Evolutionary conservation across 2,888 invertebrate species (phyloP).

Genomic region (Notodonta ziczac): DNA sequence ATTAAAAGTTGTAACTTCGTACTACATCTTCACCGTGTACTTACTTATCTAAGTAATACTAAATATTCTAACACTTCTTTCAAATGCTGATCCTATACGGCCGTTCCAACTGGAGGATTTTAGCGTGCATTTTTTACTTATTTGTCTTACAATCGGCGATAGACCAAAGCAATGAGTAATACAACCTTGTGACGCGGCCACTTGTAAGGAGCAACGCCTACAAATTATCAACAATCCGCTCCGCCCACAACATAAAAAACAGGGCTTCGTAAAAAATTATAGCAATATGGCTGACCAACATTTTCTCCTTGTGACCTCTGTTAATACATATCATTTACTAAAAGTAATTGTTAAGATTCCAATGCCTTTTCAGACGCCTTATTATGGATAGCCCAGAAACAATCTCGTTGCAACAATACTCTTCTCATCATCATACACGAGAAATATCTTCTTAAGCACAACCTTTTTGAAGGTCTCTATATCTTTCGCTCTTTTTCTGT

Average conservation of each 20-base stretch:
- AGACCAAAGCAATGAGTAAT: slow-evolving; percentile 64
- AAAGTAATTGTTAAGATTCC: no score
- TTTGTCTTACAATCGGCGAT: slow-evolving; percentile 30
- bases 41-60: neutral
- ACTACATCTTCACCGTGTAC: no score
- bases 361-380: no score
- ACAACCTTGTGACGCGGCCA: slow-evolving; percentile 63
- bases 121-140: slow-evolving; percentile 26
- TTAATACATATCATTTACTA: neutral
- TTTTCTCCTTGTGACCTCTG: slow-evolving; percentile 19
- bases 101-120: slow-evolving; percentile 12
- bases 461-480: neutral
- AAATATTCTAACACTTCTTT: neutral
- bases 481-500: neutral
- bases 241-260: slow-evolving; percentile 74
- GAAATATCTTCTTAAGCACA: no score
- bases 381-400: no score
- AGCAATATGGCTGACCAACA: slow-evolving; percentile 50
- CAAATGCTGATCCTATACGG: neutral
- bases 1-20: no score
- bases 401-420: no score
- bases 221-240: slow-evolving; percentile 68
- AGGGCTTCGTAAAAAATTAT: slow-evolving; percentile 45
- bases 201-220: slow-evolving; percentile 67
- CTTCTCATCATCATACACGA: no score